Base-by-base conservation (phyloP, 2,888 invertebrate species). In the Hanleya hanleyi region DNA sequence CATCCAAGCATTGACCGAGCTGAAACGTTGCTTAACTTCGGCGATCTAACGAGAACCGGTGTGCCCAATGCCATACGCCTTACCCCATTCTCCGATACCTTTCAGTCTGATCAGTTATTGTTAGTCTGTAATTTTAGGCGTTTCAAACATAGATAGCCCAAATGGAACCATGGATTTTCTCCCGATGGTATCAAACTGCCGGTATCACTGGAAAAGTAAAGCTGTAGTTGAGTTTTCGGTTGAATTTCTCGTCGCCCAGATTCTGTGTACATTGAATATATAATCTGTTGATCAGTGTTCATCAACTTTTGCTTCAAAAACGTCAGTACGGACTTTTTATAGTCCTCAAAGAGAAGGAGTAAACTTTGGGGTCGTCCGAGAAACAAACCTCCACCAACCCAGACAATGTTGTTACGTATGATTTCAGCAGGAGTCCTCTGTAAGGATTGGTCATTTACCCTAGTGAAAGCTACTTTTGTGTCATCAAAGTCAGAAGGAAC, bases 301-400 rank as follows among this genome's bases (percentile, higher is more conserved):
- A 64, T 69, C 0, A 75, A 41, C 9, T 32, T 26, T 47, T 38
- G n/a, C 7, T 69, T 37, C 3, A 75, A 49, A 6, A 68, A 72
- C 7, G 29, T 15, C n/a, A 64, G 41, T 7, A 50, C 49, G 26
- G 64, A 49, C 26, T 29, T 36, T 33, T 41, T 64, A 47, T 75
- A 75, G 15, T 49, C 37, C 32, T 72, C 18, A 26, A 61, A 26
- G 29, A 61, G 72, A 0, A 29, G n/a, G 50, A 66, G 29, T 29
- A 75, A 29, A 12, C 22, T 57, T 18, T 36, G 9, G 18, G 3
- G 22, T 22, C 22, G 22, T 15, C 57, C 72, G 2, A 75, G 38
- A 18, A 72, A 67, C 22, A 75, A 47, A 15, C 75, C 69, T 9
- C 75, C 75, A 15, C 71, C 69, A 29, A 75, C 72, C 67, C 69